phyloP scores from a whole-genome alignment of 2,797 vertebrate species.

The Coilia nasus region DNA sequence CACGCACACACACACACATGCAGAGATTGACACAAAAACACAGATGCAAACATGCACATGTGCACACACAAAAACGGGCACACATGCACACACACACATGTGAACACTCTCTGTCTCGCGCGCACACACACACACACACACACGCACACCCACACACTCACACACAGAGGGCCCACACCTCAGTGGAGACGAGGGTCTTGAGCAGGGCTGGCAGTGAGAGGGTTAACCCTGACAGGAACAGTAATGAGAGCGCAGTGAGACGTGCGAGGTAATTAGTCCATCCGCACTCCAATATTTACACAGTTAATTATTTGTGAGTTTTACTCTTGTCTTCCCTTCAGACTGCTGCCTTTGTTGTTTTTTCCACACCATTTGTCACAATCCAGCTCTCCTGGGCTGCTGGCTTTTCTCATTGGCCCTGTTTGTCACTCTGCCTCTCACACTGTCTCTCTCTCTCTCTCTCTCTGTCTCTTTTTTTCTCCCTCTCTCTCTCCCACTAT shows the following conservation, averaged over 20 bases:
- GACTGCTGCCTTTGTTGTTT: slow-evolving; percentile 78
- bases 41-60: not conserved
- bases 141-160: not conserved
- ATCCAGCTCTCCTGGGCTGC: slow-evolving; percentile 73
- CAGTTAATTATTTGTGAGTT: slow-evolving; percentile 86
- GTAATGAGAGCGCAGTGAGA: slow-evolving; percentile 81
- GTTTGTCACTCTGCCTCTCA: not conserved
- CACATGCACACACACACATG: not conserved
- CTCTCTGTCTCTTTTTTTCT: not conserved
- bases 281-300: slow-evolving; percentile 83
- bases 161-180: not conserved
- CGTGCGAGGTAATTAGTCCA: slow-evolving; percentile 83
- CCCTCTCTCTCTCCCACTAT: no score
- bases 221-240: slow-evolving; percentile 75
- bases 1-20: not conserved
- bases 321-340: slow-evolving; percentile 81
- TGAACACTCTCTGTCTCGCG: no score
- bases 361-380: slow-evolving; percentile 82
- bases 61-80: not conserved
- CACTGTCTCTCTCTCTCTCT: slow-evolving; percentile 10
- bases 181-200: not conserved
- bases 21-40: no score
- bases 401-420: slow-evolving; percentile 52
- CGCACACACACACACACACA: not conserved
- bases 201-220: slow-evolving; percentile 51